Evolutionary conservation across 2,113 vertebrate genomes (phyloP), one percentile per base, ranked within the genome.

Genomic region (Crotophaga sulcirostris): DNA sequence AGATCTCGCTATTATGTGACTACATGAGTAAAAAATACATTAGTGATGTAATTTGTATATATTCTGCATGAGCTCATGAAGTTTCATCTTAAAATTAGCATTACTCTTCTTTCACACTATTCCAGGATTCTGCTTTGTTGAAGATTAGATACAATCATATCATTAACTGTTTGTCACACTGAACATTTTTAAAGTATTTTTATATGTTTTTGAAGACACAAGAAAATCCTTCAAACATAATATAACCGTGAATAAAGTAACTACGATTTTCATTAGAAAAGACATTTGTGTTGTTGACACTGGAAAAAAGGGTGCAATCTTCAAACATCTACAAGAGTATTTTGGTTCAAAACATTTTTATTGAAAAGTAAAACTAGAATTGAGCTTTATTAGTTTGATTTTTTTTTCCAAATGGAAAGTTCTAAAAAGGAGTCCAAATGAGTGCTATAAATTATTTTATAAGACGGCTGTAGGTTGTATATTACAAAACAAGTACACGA

Each of bases 361-460:
- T 69, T 68, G 72, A 86, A 89, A 86, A 81, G 16, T n/a, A 75
- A 69, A 86, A 42, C 13, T 49, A 74, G n/a, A 25, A 7, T 17
- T 79, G 62, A 52, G 24, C 33, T 69, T 91, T 36, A 42, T 42
- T 42, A 11, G 18, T 77, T 78, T 68, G 7, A 33, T 54, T 54
- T 54, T 73, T 92, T 67, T 72, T 66, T 18, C 16, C 42, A 69
- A 89, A 63, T 9, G 86, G 29, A 84, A 90, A 44, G 38, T 88
- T 93, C 67, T 58, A 87, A 45, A 92, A 75, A 67, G n/a, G 9
- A 62, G 51, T 84, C 66, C 78, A 96, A 95, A 44, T 47, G 21
- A 84, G 11, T 45, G 21, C 51, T 87, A 74, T 87, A 76, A 93
- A 79, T 83, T 91, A 74, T 94, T 92, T 92, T 92, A 49, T 91